These are phyloP conservation scores for Myopa testacea DNA, from an alignment of 2,888 invertebrate genomes.

Conservation along the genomic window DNA sequence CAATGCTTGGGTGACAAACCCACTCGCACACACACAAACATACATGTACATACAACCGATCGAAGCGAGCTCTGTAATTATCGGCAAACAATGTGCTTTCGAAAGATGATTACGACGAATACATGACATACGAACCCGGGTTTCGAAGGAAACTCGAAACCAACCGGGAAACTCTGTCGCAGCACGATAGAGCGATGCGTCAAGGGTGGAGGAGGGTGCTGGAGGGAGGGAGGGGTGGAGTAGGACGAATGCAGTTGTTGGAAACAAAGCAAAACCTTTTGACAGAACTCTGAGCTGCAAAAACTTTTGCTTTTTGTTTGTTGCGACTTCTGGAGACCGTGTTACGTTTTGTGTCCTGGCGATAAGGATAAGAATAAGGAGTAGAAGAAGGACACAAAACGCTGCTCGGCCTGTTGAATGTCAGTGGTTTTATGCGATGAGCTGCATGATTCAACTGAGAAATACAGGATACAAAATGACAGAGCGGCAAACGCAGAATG, in stretches of 20 bases:
- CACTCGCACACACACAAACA: conserved; percentile 26
- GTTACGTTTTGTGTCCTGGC: too few relatives aligned
- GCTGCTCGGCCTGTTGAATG: conserved; percentile 19
- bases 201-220: neutral
- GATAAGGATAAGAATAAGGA: too few relatives aligned
- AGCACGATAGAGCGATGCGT: too few relatives aligned
- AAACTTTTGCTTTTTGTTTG: neutral
- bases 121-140: neutral
- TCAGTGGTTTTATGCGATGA: neutral
- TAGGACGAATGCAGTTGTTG: neutral
- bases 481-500: neutral
- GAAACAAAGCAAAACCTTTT: neutral
- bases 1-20: conserved; percentile 9
- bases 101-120: conserved; percentile 45
- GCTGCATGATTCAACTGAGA: too few relatives aligned
- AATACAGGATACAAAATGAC: neutral
- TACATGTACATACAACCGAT: conserved; percentile 7
- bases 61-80: conserved; percentile 50
- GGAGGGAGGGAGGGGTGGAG: neutral
- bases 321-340: too few relatives aligned
- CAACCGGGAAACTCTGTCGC: neutral
- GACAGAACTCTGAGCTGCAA: neutral
- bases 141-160: neutral
- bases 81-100: conserved; percentile 51
- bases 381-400: neutral